These are phyloP conservation scores for Anarrhichthys ocellatus DNA, from an alignment of 2,113 vertebrate species.

Conservation along the genomic window DNA sequence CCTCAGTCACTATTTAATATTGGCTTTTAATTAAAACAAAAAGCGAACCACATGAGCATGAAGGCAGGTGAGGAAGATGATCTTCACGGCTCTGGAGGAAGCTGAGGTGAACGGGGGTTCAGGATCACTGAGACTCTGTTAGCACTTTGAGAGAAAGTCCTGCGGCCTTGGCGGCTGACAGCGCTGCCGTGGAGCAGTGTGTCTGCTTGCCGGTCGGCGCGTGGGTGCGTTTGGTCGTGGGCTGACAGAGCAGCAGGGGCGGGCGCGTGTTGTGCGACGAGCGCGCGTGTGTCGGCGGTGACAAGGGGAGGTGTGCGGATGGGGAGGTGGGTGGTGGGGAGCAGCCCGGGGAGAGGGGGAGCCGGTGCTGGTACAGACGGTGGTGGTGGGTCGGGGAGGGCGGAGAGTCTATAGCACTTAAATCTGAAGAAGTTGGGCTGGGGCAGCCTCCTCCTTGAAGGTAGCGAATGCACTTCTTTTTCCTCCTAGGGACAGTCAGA, in stretches of 20 bases:
- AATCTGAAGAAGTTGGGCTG: slow-evolving; percentile 98
- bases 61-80: slow-evolving; percentile 11
- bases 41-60: no score
- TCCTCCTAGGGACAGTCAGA: slow-evolving; percentile 98
- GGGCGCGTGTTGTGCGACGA: slow-evolving; percentile 77
- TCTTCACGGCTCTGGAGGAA: slow-evolving; percentile 15
- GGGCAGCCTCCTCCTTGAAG: slow-evolving; percentile 95
- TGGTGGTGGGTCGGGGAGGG: slow-evolving; percentile 80
- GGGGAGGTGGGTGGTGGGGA: slow-evolving; percentile 80
- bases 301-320: slow-evolving; percentile 73
- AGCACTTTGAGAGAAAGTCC: slow-evolving; percentile 81
- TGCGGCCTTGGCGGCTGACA: slow-evolving; percentile 74
- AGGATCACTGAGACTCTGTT: slow-evolving; percentile 73
- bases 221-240: slow-evolving; percentile 59
- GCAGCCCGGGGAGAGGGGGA: slow-evolving; percentile 70
- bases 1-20: neutral
- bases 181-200: slow-evolving; percentile 62
- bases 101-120: slow-evolving; percentile 7
- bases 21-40: neutral
- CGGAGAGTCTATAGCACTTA: slow-evolving; percentile 97
- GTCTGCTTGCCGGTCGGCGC: slow-evolving; percentile 67
- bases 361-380: slow-evolving; percentile 55
- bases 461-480: slow-evolving; percentile 99
- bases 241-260: slow-evolving; percentile 53
- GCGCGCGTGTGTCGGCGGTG: slow-evolving; percentile 60